Conservation (phyloP, 2,113 vertebrate species). For the Typhlomys cinereus region DNA sequence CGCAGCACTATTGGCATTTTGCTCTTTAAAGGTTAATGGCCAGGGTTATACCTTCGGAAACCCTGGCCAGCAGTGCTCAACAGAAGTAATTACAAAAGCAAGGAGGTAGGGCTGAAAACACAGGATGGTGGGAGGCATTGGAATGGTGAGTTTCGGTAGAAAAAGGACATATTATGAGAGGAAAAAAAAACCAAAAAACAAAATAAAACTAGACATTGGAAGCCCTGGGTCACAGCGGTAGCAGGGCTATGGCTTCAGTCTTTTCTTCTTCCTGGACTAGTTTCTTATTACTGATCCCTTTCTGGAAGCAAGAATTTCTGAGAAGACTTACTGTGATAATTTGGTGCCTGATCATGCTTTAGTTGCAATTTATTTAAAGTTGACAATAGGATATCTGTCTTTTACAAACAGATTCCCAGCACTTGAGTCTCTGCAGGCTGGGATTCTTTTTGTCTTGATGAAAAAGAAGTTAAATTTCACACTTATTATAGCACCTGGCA, state of each 20-base stretch:
- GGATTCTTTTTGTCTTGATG: constrained; percentile 56
- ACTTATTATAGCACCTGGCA: constrained; percentile 75
- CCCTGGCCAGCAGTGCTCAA: neutral
- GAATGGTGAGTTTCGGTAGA: neutral
- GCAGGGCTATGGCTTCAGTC: constrained; percentile 52
- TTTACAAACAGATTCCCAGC: constrained; percentile 68
- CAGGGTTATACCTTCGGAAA: constrained; percentile 43
- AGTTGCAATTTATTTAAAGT: constrained; percentile 80
- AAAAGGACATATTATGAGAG: neutral
- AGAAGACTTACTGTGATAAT: constrained; percentile 79
- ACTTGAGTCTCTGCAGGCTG: constrained; percentile 51
- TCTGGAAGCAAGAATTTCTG: constrained; percentile 75
- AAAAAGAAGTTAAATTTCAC: constrained; percentile 77
- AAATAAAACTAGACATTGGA: neutral
- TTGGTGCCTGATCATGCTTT: constrained; percentile 79
- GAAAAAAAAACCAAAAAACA: too few relatives aligned
- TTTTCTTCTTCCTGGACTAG: constrained; percentile 62
- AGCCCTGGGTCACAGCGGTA: neutral
- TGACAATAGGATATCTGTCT: constrained; percentile 63
- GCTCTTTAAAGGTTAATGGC: constrained; percentile 74
- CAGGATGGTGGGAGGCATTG: neutral
- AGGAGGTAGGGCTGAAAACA: neutral
- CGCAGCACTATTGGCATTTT: constrained; percentile 30
- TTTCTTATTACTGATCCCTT: constrained; percentile 76
- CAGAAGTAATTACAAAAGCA: constrained; percentile 21